phyloP scores from a whole-genome alignment of 2,797 vertebrate genomes.

The Leptoclinus maculatus region DNA sequence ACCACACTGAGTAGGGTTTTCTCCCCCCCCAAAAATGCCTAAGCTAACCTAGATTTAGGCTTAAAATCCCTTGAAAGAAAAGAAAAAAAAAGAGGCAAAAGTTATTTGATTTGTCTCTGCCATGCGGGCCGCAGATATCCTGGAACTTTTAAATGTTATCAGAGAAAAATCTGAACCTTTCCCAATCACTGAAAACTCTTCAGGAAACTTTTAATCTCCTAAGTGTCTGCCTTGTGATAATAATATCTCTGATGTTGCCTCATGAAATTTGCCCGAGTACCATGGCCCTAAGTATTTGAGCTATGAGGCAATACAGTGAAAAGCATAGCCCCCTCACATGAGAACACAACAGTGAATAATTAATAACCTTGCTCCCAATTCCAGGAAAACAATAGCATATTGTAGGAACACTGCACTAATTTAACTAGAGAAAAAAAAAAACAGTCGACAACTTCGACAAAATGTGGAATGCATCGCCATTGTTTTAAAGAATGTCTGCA shows the following conservation, averaged over 20 bases:
- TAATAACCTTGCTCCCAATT: conserved; percentile 87
- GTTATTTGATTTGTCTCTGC: conserved; percentile 56
- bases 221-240: conserved; percentile 69
- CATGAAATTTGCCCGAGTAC: conserved; percentile 80
- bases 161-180: conserved; percentile 33
- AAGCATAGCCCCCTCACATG: conserved; percentile 84
- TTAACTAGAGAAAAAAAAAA: conserved; percentile 75
- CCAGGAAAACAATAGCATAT: conserved; percentile 87
- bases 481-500: conserved; percentile 57
- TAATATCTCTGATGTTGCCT: conserved; percentile 79
- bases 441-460: conserved; percentile 81
- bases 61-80: conserved; percentile 65
- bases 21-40: conserved; percentile 68
- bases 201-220: conserved; percentile 77
- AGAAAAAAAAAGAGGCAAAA: conserved; percentile 44
- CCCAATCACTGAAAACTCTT: conserved; percentile 73
- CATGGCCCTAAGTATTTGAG: conserved; percentile 85
- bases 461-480: conserved; percentile 81
- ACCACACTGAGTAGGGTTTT: conserved; percentile 77
- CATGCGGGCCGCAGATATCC: conserved; percentile 20
- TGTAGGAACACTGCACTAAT: conserved; percentile 83
- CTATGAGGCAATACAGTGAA: conserved; percentile 86
- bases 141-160: conserved; percentile 43
- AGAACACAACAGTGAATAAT: conserved; percentile 87
- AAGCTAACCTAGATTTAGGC: conserved; percentile 76